Base-by-base conservation (phyloP, 2,888 invertebrate genomes). In the Rhimphoctona megacephalus region DNA sequence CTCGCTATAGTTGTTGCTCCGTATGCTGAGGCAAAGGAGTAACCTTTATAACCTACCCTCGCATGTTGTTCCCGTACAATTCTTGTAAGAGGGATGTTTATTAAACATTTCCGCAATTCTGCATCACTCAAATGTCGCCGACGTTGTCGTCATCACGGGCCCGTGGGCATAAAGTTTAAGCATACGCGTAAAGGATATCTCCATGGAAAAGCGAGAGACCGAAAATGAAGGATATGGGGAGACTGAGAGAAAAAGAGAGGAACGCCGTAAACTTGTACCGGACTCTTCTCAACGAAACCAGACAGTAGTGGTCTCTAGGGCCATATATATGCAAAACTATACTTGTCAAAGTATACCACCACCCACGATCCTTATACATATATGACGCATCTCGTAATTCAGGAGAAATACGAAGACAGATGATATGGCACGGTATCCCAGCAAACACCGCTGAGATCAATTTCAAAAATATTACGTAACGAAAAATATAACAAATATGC, bases 71-170 rank as follows among this genome's bases (percentile, higher is more conserved):
- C 61, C 33, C 43, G 49, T 36, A 70, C 64, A 64, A 83, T 64
- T 22, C 83, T 72, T 76, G 43, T 52, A 69, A 66, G 76, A 25
- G 54, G 66, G 80, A 78, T 83, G 80, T 83, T 83, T 80, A 83
- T 86, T 83, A 86, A 86, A 83, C 76, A 83, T 86, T 86, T 83
- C 72, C 80, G 76, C 83, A 77, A 78, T 83, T 83, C 80, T 49
- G 70, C 80, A 83, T 86, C 85, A 70, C 80, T 80, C 72, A 72
- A 77, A 80, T 81, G 77, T 85, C 81, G 36, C 74, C 77, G 72
- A 78, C 78, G 52, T 57, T 74, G 43, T 57, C 61, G 66, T 43
- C 78, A 33, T 54, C 19, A 77, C 36, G 30, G 49, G 43, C 54
- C 17, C 36, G 25, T 30, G 72, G 74, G 83, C 66, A 70, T 83